Conservation (phyloP, 2,888 invertebrate genomes). For the Sycophila texana region DNA sequence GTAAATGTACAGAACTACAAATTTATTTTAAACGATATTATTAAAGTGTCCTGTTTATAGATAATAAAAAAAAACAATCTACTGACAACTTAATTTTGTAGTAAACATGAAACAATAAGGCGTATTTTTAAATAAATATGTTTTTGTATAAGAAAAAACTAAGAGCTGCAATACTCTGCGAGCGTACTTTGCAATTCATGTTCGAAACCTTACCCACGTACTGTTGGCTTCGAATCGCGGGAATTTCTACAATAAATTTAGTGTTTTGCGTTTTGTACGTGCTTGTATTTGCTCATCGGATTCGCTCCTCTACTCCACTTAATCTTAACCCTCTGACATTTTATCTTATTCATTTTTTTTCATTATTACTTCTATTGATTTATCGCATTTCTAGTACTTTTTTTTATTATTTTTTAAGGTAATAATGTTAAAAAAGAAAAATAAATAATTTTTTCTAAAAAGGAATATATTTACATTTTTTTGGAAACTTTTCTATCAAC, state of each 20-base stretch:
- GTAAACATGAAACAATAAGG: too few species aligned
- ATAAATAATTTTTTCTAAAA: neutral
- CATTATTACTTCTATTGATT: conserved; percentile 1
- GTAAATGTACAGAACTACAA: too few species aligned
- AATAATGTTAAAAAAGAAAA: neutral
- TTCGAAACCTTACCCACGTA: conserved; percentile 24
- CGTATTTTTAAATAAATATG: too few species aligned
- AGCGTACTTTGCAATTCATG: conserved; percentile 10
- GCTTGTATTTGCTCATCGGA: conserved; percentile 15
- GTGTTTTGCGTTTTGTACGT: conserved; percentile 36
- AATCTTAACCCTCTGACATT: conserved; percentile 10
- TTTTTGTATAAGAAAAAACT: neutral
- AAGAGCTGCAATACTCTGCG: neutral
- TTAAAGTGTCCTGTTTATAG: too few species aligned
- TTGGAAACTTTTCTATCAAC: neutral
- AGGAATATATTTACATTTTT: neutral
- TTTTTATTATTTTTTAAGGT: neutral
- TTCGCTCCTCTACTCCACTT: conserved; percentile 8
- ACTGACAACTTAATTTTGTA: too few species aligned
- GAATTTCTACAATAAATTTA: conserved; percentile 45
- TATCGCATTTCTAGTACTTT: neutral
- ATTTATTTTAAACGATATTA: too few species aligned
- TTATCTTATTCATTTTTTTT: conserved; percentile 19
- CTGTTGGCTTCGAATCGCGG: conserved; percentile 29
- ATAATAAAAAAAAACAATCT: too few species aligned